Base-by-base conservation (phyloP, 2,797 vertebrate species). In the Gadopsis marmoratus region DNA sequence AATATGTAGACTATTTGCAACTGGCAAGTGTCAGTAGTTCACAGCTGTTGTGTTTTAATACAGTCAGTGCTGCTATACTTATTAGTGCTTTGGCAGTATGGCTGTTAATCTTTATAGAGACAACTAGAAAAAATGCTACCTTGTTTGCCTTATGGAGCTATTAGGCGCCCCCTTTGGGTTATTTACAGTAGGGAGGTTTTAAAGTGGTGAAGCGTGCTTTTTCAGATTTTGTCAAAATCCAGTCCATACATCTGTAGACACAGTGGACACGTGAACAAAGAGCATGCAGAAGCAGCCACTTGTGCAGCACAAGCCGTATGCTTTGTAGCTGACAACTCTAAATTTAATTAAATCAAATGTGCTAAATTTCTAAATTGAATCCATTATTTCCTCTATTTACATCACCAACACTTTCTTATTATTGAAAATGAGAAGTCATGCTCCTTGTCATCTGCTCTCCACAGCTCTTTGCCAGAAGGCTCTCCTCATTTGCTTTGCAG, bases 11-110 rank as follows among this genome's bases (percentile, higher is more conserved):
- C 66, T 67, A 51, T 78, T 73, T 86, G 71, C 84, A 80, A 73
- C 77, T 73, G 69, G 63, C 74, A 82, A 69, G 79, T 84, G 82
- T 81, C 74, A 71, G 55, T 70, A 53, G 64, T 78, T 80, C 75
- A 83, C 73, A 84, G 74, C 69, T 84, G 74, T 72, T 79, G 62
- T 76, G 41, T 64, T 74, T 37, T 26, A 33, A n/a, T 56, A 17
- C 41, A 56, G 53, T 31, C n/a, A 47, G 65, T 74, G 51, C 29
- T 62, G 61, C 68, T 72, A n/a, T 54, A 48, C 41, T 59, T 41
- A 33, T 65, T 74, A 60, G 74, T 63, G 45, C 16, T 59, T 59
- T 59, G 56, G 60, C 77, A 50, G 63, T 14, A 7, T 8, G 33
- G 16, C 66, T 65, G 41, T 71, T 74, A 37, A 45, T 64, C 4